A percentile compares a stretch with the other conserved stretches of the same genome.
phyloP scores from a whole-genome alignment of 1,140 invertebrate genomes.

The Andrena cerasifolii region DNA sequence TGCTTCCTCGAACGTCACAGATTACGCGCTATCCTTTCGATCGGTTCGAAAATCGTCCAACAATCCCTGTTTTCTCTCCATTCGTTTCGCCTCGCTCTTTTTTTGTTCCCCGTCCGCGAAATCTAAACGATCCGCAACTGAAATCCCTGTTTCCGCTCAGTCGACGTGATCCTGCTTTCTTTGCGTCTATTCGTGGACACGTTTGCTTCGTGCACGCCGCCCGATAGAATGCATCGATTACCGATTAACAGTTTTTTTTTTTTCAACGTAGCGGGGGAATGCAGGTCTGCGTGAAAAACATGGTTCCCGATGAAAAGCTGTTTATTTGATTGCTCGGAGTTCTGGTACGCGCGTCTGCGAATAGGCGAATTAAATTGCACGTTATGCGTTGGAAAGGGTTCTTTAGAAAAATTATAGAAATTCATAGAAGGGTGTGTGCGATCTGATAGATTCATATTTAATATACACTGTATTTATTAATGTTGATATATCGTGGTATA shows the following conservation, averaged over 20 bases:
- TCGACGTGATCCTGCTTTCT: not conserved
- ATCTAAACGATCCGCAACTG: conserved; percentile 22
- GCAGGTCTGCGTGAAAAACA: not conserved
- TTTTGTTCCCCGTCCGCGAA: not conserved
- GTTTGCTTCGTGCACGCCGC: not conserved
- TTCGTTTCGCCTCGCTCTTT: not conserved
- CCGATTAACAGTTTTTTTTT: conserved; percentile 31
- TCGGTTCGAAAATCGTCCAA: conserved; percentile 6
- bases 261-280: not conserved
- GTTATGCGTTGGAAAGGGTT: too few species aligned
- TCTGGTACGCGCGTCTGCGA: too few species aligned
- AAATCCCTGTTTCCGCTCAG: not conserved
- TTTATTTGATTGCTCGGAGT: too few species aligned
- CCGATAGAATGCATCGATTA: conserved; percentile 17
- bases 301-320: not conserved
- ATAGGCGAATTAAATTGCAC: too few species aligned
- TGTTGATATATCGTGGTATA: too few species aligned
- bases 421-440: too few species aligned
- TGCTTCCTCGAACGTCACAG: not conserved
- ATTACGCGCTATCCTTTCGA: not conserved
- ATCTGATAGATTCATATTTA: too few species aligned
- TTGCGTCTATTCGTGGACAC: not conserved
- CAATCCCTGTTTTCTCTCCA: not conserved
- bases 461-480: too few species aligned
- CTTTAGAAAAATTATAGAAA: not conserved